These are phyloP conservation scores for Loris lydekkerianus DNA, from an alignment of 2,797 vertebrate genomes.

Conservation along the genomic window DNA sequence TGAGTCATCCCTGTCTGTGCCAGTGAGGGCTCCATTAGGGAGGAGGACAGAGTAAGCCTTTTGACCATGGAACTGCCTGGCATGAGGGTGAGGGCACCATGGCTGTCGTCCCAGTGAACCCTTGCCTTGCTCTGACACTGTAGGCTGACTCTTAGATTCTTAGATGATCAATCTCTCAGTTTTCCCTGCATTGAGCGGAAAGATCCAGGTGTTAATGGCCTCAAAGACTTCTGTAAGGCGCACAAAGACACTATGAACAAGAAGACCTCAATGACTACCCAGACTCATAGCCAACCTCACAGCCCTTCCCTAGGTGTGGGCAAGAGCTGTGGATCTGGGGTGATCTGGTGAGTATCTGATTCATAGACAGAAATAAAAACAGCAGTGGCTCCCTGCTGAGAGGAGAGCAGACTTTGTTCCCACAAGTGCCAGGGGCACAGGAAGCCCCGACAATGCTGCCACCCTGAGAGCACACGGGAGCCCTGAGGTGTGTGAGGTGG, in stretches of 20 bases:
- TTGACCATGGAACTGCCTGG: not conserved
- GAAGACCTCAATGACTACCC: not conserved
- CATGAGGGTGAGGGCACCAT: not conserved
- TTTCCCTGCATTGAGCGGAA: not conserved
- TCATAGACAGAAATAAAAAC: not conserved
- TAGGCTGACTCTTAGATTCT: not conserved
- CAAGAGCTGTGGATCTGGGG: not conserved
- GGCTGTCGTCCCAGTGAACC: not conserved
- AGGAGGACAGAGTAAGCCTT: not conserved
- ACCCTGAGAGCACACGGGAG: not conserved
- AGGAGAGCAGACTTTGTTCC: not conserved
- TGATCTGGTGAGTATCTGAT: not conserved
- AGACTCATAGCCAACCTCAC: not conserved
- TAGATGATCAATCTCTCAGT: not conserved
- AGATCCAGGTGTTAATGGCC: not conserved
- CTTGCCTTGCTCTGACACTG: too few species aligned
- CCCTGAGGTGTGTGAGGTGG: not conserved
- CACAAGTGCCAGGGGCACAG: not conserved
- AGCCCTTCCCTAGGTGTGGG: not conserved
- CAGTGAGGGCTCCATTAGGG: not conserved
- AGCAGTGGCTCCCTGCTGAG: not conserved
- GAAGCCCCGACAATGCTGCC: not conserved
- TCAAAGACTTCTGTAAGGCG: not conserved
- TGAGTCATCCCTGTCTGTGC: conserved; percentile 59
- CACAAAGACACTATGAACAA: not conserved